A percentile compares a stretch with the other conserved stretches of the same genome.
These are phyloP conservation scores for Oligia latruncula DNA, from an alignment of 2,888 invertebrate species.

Conservation along the genomic window DNA sequence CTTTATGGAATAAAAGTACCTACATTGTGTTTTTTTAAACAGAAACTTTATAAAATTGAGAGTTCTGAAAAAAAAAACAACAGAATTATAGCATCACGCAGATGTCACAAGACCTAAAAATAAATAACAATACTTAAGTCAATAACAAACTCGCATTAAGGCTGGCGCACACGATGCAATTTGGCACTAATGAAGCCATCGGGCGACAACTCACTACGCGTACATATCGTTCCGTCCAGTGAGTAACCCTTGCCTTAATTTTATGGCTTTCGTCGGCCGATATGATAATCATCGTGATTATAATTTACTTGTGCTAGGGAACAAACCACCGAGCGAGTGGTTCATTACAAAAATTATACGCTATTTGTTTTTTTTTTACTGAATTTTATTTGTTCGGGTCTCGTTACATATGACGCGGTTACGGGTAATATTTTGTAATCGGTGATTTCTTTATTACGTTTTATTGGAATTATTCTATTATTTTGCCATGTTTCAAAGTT, in stretches of 20 bases:
- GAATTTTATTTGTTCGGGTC: slow-evolving; percentile 31
- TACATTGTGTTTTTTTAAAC: neutral
- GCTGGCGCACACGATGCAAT: slow-evolving; percentile 62
- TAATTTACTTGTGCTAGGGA: slow-evolving; percentile 68
- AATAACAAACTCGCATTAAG: slow-evolving; percentile 63
- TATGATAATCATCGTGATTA: slow-evolving; percentile 78
- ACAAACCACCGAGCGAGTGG: slow-evolving; percentile 46
- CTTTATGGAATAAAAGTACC: neutral
- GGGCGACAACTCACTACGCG: slow-evolving; percentile 64
- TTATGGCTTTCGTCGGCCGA: slow-evolving; percentile 74
- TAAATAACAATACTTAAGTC: slow-evolving; percentile 14
- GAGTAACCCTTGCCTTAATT: slow-evolving; percentile 77
- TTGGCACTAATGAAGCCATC: slow-evolving; percentile 80
- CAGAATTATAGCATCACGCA: neutral
- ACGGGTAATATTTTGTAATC: slow-evolving; percentile 3
- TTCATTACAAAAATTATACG: slow-evolving; percentile 63
- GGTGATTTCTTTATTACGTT: neutral
- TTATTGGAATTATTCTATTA: neutral
- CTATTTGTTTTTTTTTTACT: slow-evolving; percentile 22
- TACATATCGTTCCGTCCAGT: slow-evolving; percentile 74
- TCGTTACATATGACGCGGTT: neutral
- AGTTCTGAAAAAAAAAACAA: neutral
- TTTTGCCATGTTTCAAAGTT: neutral
- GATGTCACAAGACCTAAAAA: slow-evolving; percentile 9
- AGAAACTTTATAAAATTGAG: neutral